A percentile compares a stretch with the other conserved stretches of the same genome.
Conservation (phyloP, 2,888 invertebrate genomes). For the Polymixis flavicincta region DNA sequence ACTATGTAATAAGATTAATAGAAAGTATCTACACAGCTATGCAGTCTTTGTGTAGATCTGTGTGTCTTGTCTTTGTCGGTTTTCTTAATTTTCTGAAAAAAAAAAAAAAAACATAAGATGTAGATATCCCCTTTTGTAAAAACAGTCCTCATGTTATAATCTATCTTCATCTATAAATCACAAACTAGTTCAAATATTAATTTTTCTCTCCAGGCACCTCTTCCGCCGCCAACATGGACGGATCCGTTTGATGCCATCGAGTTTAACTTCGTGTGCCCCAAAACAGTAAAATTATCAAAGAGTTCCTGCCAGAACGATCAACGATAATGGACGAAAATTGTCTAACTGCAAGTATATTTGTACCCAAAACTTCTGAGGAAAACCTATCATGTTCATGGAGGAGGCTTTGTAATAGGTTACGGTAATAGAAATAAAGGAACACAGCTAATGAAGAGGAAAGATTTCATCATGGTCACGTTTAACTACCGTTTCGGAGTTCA, state of each 20-base stretch:
- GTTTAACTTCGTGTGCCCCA: slow-evolving; percentile 71
- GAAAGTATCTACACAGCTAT: too few species aligned
- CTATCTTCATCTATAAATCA: not conserved
- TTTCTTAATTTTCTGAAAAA: too few species aligned
- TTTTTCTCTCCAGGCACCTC: slow-evolving; percentile 69
- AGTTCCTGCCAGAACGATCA: not conserved
- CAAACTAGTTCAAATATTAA: not conserved
- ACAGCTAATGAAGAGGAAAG: slow-evolving; percentile 64
- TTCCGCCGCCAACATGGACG: slow-evolving; percentile 71
- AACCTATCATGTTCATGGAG: slow-evolving; percentile 74
- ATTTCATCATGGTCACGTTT: slow-evolving; percentile 71
- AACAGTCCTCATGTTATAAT: not conserved
- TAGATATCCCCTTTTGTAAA: too few species aligned
- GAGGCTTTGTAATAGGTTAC: slow-evolving; percentile 68
- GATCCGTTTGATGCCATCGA: slow-evolving; percentile 70
- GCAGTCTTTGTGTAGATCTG: too few species aligned
- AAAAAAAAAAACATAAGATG: too few species aligned
- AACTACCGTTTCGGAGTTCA: slow-evolving; percentile 74
- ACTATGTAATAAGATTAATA: too few species aligned
- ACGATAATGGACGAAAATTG: slow-evolving; percentile 75
- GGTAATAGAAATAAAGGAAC: slow-evolving; percentile 60
- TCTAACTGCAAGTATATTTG: slow-evolving; percentile 79
- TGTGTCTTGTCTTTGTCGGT: too few species aligned
- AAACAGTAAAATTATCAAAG: slow-evolving; percentile 4
- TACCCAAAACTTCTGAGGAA: slow-evolving; percentile 73